Percentiles rank a stretch among this genome's conserved stretches.
These are phyloP conservation scores for Nannoperca obscura DNA, from an alignment of 2,797 vertebrate genomes.

Conservation along the genomic window DNA sequence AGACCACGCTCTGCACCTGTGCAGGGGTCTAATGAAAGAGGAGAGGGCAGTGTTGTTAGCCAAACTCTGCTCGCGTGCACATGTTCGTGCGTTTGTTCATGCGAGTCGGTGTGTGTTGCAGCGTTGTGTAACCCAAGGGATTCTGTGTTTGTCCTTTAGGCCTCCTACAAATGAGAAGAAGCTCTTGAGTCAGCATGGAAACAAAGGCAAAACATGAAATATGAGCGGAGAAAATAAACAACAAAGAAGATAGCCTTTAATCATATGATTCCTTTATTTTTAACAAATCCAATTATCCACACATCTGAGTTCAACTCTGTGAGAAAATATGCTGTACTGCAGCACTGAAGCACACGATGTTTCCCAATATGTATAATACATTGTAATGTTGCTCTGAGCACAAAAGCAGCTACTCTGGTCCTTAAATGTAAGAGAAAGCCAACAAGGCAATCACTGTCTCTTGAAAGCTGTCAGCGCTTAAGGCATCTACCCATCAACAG, in stretches of 20 bases:
- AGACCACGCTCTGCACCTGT: constrained; percentile 75
- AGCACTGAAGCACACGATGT: constrained; percentile 20
- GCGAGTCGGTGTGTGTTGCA: constrained; percentile 36
- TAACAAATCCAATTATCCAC: constrained; percentile 64
- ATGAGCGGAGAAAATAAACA: constrained; percentile 53
- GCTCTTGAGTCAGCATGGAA: constrained; percentile 72
- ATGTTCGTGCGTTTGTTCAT: neutral
- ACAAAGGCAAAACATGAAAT: constrained; percentile 56
- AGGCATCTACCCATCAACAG: constrained; percentile 68
- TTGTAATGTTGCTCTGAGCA: constrained; percentile 48
- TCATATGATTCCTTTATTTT: constrained; percentile 55
- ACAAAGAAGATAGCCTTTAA: constrained; percentile 59
- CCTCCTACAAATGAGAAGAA: constrained; percentile 68
- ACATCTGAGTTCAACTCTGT: constrained; percentile 30
- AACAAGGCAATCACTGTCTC: constrained; percentile 72
- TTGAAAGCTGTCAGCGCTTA: constrained; percentile 72
- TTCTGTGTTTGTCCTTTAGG: constrained; percentile 60
- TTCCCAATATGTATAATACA: constrained; percentile 43
- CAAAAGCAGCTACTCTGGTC: constrained; percentile 56
- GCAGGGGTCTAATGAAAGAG: constrained; percentile 72
- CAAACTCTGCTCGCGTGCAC: constrained; percentile 21
- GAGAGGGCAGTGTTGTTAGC: constrained; percentile 59
- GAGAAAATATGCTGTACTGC: constrained; percentile 9
- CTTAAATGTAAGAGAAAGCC: constrained; percentile 66
- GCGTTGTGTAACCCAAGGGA: constrained; percentile 57